phyloP scores from a whole-genome alignment of 2,888 invertebrate species.

The Crioceris asparagi region DNA sequence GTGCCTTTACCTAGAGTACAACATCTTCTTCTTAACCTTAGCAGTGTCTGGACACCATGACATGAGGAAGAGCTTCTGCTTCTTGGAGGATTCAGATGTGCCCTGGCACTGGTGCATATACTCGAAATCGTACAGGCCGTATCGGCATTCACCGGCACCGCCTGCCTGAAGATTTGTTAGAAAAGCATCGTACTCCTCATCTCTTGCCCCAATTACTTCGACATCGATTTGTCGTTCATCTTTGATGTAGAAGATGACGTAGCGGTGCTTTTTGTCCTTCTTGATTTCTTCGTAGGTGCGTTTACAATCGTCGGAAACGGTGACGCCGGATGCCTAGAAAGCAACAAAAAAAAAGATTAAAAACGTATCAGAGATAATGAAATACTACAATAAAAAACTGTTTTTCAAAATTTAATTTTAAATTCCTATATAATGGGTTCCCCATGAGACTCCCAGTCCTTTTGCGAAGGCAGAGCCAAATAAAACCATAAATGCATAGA shows the following conservation, averaged over 20 bases:
- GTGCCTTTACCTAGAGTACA: conserved; percentile 55
- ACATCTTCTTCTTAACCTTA: conserved; percentile 81
- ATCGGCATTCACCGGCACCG: conserved; percentile 93
- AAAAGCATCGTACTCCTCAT: conserved; percentile 90
- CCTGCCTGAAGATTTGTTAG: conserved; percentile 85
- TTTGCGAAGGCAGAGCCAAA: no score
- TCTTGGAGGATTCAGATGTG: conserved; percentile 92
- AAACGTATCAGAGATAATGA: no score
- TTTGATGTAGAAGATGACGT: conserved; percentile 91
- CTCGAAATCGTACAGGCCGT: conserved; percentile 96
- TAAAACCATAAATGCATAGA: no score
- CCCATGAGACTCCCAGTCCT: no score
- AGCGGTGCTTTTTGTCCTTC: conserved; percentile 94
- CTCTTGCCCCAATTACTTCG: conserved; percentile 80
- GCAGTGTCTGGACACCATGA: conserved; percentile 99
- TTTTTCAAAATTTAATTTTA: no score
- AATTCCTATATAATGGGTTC: no score
- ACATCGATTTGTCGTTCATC: conserved; percentile 95
- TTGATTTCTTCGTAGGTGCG: conserved; percentile 94
- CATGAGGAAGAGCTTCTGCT: conserved; percentile 96
- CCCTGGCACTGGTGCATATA: conserved; percentile 97
- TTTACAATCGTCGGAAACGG: conserved; percentile 91
- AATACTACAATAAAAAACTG: no score
- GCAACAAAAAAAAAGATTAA: conserved; percentile 2
- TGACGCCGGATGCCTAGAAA: conserved; percentile 87